Evolutionary conservation across 2,797 vertebrate species (phyloP).

Genomic region (Gouania willdenowi): DNA sequence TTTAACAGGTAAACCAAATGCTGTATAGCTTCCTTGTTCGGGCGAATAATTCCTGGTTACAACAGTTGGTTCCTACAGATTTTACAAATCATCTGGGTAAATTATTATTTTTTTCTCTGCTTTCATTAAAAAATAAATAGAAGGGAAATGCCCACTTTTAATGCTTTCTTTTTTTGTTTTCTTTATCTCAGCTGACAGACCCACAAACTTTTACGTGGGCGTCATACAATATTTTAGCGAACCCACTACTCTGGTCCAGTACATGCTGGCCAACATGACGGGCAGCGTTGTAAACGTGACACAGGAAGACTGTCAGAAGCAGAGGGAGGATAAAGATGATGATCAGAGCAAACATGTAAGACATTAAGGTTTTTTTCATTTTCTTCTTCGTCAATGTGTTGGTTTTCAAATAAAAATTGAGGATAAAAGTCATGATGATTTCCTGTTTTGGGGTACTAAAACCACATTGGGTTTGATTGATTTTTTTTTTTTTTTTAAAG

Average conservation of each 20-base stretch:
- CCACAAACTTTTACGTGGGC: conserved; percentile 85
- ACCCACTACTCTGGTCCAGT: conserved; percentile 70
- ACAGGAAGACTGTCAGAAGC: conserved; percentile 80
- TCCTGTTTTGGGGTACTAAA: no score
- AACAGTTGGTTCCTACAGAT: conserved; percentile 78
- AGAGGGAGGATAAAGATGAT: conserved; percentile 65
- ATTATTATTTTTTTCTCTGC: conserved; percentile 18
- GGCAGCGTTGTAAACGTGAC: conserved; percentile 76
- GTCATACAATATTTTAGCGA: conserved; percentile 65
- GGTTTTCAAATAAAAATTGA: no score
- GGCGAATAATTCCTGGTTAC: conserved; percentile 91
- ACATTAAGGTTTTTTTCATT: no score
- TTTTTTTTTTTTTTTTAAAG: no score
- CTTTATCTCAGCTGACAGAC: conserved; percentile 62
- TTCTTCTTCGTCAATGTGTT: no score
- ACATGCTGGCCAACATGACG: conserved; percentile 85
- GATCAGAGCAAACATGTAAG: conserved; percentile 78
- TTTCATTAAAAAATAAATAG: not conserved
- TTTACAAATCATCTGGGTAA: conserved; percentile 72
- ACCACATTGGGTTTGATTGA: no score
- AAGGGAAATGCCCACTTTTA: no score
- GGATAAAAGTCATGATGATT: no score
- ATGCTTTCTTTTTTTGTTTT: not conserved
- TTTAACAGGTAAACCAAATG: conserved; percentile 80
- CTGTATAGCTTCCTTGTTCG: conserved; percentile 85